Conservation (phyloP, 2,797 vertebrate genomes). For the Sarcoramphus papa region DNA sequence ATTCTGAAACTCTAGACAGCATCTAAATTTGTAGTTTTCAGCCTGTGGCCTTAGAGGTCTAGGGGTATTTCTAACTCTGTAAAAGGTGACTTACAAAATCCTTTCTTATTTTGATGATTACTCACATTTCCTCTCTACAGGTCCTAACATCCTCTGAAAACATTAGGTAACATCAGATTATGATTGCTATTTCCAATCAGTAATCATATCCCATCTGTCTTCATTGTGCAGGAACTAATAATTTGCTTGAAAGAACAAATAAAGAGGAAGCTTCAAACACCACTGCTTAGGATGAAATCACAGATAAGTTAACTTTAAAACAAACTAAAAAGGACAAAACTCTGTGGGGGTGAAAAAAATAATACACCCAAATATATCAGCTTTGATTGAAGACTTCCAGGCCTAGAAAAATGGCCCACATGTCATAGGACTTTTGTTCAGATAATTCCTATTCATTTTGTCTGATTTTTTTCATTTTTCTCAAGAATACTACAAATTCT, state of each 20-base stretch:
- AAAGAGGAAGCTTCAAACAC: background rate
- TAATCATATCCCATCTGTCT: background rate
- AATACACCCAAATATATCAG: background rate
- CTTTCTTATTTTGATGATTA: background rate
- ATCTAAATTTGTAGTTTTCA: background rate
- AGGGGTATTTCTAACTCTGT: background rate
- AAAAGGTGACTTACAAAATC: background rate
- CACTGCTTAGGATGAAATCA: background rate
- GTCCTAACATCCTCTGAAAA: background rate
- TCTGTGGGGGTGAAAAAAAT: background rate
- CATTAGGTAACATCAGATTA: background rate
- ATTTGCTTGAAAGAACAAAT: background rate
- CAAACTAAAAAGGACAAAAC: background rate
- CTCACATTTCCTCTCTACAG: background rate
- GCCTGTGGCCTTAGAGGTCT: background rate
- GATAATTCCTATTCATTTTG: background rate
- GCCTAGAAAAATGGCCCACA: background rate
- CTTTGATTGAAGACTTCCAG: background rate
- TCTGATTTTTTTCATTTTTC: background rate
- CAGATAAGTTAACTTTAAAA: background rate
- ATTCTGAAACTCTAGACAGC: background rate
- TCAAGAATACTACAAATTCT: background rate
- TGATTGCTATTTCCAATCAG: background rate
- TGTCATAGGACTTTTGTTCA: background rate
- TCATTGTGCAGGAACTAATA: background rate